A percentile compares a stretch with the other conserved stretches of the same genome.
Evolutionary conservation across 2,797 vertebrate genomes (phyloP).

Genomic region (Arrhamphus sclerolepis): DNA sequence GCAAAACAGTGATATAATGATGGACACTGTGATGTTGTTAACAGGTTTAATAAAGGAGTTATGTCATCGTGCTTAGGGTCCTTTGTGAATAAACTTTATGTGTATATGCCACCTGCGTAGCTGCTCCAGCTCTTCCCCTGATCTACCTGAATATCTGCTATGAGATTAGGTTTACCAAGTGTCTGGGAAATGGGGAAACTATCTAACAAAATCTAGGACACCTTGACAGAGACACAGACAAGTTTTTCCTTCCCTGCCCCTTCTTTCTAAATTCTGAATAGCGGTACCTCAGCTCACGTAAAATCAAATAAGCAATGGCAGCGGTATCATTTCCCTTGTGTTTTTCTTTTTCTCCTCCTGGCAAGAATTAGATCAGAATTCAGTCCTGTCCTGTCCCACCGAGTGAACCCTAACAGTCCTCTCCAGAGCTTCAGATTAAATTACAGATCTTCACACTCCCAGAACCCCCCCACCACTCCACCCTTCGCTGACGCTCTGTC

Average conservation of each 20-base stretch:
- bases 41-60: too few species aligned
- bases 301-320: constrained; percentile 48
- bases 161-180: neutral
- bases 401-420: constrained; percentile 65
- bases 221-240: constrained; percentile 9
- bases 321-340: constrained; percentile 45
- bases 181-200: constrained; percentile 1
- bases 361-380: constrained; percentile 69
- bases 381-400: constrained; percentile 45
- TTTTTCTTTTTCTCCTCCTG: constrained; percentile 22
- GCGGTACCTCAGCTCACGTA: constrained; percentile 13
- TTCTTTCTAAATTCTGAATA: constrained; percentile 17
- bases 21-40: too few species aligned
- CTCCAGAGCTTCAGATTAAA: constrained; percentile 76
- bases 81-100: too few species aligned
- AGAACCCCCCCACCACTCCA: constrained; percentile 38
- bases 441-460: constrained; percentile 70
- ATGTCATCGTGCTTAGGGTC: too few species aligned
- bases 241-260: neutral
- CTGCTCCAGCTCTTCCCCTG: too few species aligned
- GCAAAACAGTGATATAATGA: too few species aligned
- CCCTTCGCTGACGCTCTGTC: constrained; percentile 27
- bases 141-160: too few species aligned
- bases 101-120: too few species aligned
- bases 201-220: constrained; percentile 12